Evolutionary conservation across 2,113 vertebrate species (phyloP).

Genomic region (Prionailurus bengalensis): DNA sequence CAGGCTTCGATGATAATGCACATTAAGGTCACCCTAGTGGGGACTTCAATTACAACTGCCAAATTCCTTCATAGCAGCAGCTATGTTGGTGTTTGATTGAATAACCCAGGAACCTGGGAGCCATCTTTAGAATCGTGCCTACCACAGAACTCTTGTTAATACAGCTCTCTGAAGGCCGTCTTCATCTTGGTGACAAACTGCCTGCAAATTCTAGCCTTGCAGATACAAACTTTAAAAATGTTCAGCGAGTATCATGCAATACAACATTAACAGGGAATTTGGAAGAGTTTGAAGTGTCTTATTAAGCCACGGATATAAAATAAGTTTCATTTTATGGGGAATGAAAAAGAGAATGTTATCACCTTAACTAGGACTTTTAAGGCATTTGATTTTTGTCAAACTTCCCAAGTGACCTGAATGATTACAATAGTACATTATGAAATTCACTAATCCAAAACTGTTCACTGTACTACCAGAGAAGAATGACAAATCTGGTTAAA

Average conservation of each 20-base stretch:
- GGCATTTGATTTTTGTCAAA: slow-evolving; percentile 22
- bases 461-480: not conserved
- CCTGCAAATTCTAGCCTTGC: not conserved
- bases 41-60: not conserved
- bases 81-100: not conserved
- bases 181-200: not conserved
- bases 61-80: not conserved
- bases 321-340: not conserved
- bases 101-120: not conserved
- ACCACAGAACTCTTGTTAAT: not conserved
- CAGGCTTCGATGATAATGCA: not conserved
- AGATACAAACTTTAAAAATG: not conserved
- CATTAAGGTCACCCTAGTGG: not conserved
- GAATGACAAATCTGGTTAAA: not conserved
- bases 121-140: not conserved
- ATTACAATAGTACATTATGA: not conserved
- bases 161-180: not conserved
- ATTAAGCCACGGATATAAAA: not conserved
- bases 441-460: not conserved
- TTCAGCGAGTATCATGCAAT: not conserved
- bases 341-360: not conserved
- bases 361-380: slow-evolving; percentile 13
- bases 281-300: slow-evolving; percentile 9
- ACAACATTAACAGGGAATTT: not conserved
- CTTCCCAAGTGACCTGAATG: not conserved